phyloP scores from a whole-genome alignment of 2,113 vertebrate genomes.

The Siphamia tubifer region DNA sequence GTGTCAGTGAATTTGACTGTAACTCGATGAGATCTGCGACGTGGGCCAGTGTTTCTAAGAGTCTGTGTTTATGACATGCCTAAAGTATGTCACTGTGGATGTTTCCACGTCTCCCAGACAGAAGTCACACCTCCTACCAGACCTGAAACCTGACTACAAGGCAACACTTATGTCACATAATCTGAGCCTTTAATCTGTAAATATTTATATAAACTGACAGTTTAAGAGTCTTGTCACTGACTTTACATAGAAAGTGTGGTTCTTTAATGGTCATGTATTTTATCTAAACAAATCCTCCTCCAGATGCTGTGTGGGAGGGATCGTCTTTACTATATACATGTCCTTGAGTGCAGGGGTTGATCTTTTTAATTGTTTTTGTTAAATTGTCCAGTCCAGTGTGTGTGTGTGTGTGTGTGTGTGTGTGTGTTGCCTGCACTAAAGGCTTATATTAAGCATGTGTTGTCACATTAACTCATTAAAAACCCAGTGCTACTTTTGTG shows the following conservation, averaged over 20 bases:
- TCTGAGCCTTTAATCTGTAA: constrained; percentile 36
- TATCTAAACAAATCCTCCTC: constrained; percentile 20
- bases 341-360: not conserved
- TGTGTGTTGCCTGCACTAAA: not conserved
- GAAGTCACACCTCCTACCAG: not conserved
- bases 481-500: too few relatives aligned
- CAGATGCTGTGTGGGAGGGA: constrained; percentile 3
- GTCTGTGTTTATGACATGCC: not conserved
- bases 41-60: constrained; percentile 4
- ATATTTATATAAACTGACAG: constrained; percentile 40
- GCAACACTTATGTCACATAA: constrained; percentile 26
- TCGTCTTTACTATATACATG: not conserved
- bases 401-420: too few relatives aligned
- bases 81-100: not conserved
- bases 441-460: not conserved
- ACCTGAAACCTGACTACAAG: constrained; percentile 3
- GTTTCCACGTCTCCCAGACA: not conserved
- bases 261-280: not conserved
- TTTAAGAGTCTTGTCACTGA: constrained; percentile 26
- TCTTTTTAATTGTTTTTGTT: not conserved
- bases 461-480: too few relatives aligned
- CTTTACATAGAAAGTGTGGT: constrained; percentile 1
- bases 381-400: too few relatives aligned
- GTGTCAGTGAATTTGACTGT: constrained; percentile 48
- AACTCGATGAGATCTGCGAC: constrained; percentile 30